These are phyloP conservation scores for Tinamus major DNA, from an alignment of 2,797 vertebrate species.

Conservation along the genomic window DNA sequence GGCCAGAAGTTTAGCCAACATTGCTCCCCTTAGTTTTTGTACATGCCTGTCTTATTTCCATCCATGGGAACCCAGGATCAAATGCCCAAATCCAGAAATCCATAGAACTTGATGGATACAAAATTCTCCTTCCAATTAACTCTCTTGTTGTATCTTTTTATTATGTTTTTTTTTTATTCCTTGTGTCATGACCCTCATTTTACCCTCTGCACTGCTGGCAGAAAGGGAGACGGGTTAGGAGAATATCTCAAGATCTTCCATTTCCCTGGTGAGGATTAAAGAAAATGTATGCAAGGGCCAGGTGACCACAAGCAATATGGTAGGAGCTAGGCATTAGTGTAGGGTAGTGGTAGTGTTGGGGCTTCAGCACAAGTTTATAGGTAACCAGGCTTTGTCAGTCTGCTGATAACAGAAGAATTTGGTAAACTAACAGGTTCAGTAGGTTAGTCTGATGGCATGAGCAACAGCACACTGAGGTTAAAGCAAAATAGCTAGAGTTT, in stretches of 20 bases:
- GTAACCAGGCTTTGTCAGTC: not conserved
- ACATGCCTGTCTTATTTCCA: not conserved
- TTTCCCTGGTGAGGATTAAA: not conserved
- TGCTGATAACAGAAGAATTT: not conserved
- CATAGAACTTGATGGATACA: not conserved
- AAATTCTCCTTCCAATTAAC: not conserved
- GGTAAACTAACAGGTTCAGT: not conserved
- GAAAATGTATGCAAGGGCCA: not conserved
- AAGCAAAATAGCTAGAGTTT: not conserved
- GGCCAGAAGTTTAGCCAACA: not conserved
- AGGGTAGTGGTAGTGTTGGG: not conserved
- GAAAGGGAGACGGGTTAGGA: not conserved
- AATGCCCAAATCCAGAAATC: not conserved
- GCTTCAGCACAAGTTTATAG: not conserved
- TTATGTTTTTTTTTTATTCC: not conserved
- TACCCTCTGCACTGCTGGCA: too few species aligned
- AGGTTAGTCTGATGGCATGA: not conserved
- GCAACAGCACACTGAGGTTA: not conserved
- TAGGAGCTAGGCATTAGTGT: not conserved
- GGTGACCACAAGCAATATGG: not conserved
- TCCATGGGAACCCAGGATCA: not conserved
- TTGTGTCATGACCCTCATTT: not conserved
- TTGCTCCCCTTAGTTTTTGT: not conserved
- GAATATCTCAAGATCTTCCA: too few species aligned
- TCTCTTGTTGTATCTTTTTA: not conserved